Percentiles rank a stretch among this genome's conserved stretches.
phyloP scores from a whole-genome alignment of 2,888 invertebrate species.

The Tipula unca region DNA sequence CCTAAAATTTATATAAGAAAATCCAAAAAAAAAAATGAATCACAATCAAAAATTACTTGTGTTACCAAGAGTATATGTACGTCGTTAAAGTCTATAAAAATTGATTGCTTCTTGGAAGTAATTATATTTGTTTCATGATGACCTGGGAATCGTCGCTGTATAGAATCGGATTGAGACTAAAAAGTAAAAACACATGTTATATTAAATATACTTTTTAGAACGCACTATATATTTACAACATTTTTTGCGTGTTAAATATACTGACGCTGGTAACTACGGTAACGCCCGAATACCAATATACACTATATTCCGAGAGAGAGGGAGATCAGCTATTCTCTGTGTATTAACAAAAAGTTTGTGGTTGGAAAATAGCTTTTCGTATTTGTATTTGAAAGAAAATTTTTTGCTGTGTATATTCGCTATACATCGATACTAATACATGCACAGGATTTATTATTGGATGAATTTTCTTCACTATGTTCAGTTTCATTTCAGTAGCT shows the following conservation, averaged over 20 bases:
- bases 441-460: not conserved
- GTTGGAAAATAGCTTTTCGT: not conserved
- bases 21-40: not conserved
- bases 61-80: not conserved
- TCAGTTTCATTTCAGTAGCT: constrained; percentile 22
- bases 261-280: not conserved
- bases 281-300: not conserved
- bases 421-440: not conserved
- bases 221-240: not conserved
- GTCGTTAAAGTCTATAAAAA: not conserved
- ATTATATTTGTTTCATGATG: not conserved
- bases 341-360: not conserved
- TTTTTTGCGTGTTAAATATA: not conserved
- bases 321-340: not conserved
- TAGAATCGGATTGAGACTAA: not conserved
- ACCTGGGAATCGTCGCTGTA: not conserved
- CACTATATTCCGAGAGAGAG: not conserved
- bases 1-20: not conserved
- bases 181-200: not conserved
- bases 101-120: not conserved
- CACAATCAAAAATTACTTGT: not conserved
- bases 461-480: not conserved
- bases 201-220: not conserved
- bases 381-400: not conserved
- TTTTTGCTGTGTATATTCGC: not conserved